Base-by-base conservation (phyloP, 2,113 vertebrate genomes). In the Apteryx mantelli region DNA sequence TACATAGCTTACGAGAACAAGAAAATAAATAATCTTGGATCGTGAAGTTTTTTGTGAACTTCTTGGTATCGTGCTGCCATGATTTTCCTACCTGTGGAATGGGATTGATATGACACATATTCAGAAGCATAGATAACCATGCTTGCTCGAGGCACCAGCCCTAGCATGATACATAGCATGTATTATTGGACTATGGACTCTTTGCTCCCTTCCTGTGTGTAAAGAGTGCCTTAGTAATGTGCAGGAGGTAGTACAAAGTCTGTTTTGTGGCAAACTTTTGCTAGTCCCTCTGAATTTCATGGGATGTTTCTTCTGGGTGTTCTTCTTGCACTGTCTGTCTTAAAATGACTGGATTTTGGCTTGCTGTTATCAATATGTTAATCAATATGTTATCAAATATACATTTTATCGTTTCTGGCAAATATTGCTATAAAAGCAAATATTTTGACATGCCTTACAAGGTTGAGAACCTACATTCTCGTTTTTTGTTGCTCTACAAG, bases 171-270 rank as follows among this genome's bases (percentile, higher is more conserved):
- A 77, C 9, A 30, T 82, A 36, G 44, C 1, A 5, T 1, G 1
- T 74, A 10, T 76, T 87, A 58, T 5, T 83, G 63, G 78, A 63
- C 88, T 85, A 61, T 0, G 0, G 70, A 18, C 83, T 92, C 77
- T 88, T 65, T 89, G 74, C 91, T 96, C 86, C 83, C 70, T 94
- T 97, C 74, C 22, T 87, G 14, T 65, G 44, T 95, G 10, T 73
- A 89, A 56, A 11, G 65, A 79, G 22, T 40, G 61, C 65, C 30
- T 82, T 66, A 60, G 28, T 24, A 56, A 19, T 61, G 15, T 1
- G 4, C 56, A 76, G 42, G 42, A 88, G 56, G 42, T 74, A 68
- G 38, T 75, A 53, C 40, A 8, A 77, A 85, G 63, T 85, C 74
- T 84, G 28, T 58, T 40, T 40, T 82, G 74, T 92, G 65, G 46